These are phyloP conservation scores for Ennomos quercinarius DNA, from an alignment of 2,888 invertebrate species.

Conservation along the genomic window DNA sequence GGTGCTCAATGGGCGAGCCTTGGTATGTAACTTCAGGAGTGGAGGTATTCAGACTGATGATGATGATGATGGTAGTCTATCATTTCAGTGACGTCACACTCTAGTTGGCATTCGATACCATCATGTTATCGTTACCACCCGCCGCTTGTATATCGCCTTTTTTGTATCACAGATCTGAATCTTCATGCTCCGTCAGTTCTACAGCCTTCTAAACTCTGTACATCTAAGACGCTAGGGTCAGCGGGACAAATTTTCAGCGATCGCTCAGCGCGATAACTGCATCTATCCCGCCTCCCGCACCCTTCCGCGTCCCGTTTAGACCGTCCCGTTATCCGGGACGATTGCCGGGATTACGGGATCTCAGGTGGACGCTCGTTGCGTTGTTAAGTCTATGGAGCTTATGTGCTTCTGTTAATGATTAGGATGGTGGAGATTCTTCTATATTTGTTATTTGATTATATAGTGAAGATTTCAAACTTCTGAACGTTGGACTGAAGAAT, in stretches of 20 bases:
- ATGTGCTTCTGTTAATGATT: slow-evolving; percentile 17
- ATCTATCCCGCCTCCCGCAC: slow-evolving; percentile 27
- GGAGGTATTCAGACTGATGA: no score
- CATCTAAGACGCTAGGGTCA: slow-evolving; percentile 16
- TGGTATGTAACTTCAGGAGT: no score
- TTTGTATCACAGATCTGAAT: no score
- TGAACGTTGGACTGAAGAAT: no score
- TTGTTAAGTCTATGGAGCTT: slow-evolving; percentile 21
- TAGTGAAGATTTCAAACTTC: no score
- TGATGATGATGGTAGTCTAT: no score
- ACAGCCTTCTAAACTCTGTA: slow-evolving; percentile 23
- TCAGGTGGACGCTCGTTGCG: slow-evolving; percentile 27
- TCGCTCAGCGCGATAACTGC: slow-evolving; percentile 39
- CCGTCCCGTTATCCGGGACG: slow-evolving; percentile 22
- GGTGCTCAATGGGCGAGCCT: no score
- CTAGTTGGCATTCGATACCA: no score
- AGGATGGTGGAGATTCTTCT: slow-evolving; percentile 3
- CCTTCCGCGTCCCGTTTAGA: slow-evolving; percentile 32
- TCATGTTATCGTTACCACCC: no score
- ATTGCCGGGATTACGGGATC: slow-evolving; percentile 32
- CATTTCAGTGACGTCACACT: no score
- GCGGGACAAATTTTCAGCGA: slow-evolving; percentile 41
- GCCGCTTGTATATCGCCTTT: no score
- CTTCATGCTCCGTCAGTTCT: slow-evolving; percentile 14
- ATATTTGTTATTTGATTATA: no score